A percentile compares a stretch with the other conserved stretches of the same genome.
phyloP scores from a whole-genome alignment of 2,888 invertebrate genomes.

The Malacosoma neustria region DNA sequence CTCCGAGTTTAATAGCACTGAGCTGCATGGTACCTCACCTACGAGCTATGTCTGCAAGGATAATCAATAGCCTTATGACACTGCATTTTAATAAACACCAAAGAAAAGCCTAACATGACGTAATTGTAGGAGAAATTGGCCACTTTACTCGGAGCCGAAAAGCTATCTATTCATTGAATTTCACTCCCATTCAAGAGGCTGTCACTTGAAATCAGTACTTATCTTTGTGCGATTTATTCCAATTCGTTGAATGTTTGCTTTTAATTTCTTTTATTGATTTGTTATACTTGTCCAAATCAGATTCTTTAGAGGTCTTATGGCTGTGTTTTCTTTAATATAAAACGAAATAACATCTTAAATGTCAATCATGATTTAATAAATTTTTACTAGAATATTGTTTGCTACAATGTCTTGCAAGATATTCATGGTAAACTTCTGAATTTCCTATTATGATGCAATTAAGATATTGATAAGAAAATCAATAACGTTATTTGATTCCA shows the following conservation, averaged over 20 bases:
- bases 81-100: slow-evolving; percentile 7
- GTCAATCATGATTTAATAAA: too few species aligned
- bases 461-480: too few species aligned
- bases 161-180: slow-evolving; percentile 44
- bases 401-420: too few species aligned
- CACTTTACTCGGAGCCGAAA: slow-evolving; percentile 30
- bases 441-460: too few species aligned
- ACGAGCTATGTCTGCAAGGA: background rate
- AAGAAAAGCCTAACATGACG: slow-evolving; percentile 31
- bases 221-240: slow-evolving; percentile 30
- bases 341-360: background rate
- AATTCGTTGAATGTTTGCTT: slow-evolving; percentile 22
- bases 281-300: background rate
- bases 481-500: too few species aligned
- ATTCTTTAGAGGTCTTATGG: background rate
- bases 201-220: slow-evolving; percentile 33
- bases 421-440: too few species aligned
- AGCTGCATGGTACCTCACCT: too few species aligned
- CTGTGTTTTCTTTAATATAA: background rate
- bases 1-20: too few species aligned
- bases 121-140: slow-evolving; percentile 42
- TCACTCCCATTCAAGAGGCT: slow-evolving; percentile 33
- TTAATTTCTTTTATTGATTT: slow-evolving; percentile 12
- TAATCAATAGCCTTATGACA: background rate
- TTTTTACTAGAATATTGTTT: too few species aligned